Conservation (phyloP, 2,113 vertebrate genomes). For the Neotoma lepida region DNA sequence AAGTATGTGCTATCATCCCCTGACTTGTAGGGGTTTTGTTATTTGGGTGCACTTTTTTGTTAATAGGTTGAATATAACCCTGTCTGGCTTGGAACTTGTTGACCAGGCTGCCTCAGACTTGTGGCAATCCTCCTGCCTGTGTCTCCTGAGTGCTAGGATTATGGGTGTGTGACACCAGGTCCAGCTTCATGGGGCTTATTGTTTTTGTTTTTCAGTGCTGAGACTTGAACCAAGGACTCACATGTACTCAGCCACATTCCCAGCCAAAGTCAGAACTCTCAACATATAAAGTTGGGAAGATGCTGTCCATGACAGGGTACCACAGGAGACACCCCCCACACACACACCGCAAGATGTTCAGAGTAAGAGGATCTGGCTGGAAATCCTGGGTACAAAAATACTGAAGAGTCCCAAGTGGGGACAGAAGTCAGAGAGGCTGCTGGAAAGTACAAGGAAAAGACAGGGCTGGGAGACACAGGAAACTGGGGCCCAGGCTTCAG, state of each 20-base stretch:
- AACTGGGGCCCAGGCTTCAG: fast-evolving
- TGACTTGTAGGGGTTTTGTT: background rate
- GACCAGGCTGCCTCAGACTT: background rate
- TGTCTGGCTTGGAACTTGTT: background rate
- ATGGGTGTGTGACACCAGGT: background rate
- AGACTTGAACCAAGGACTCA: background rate
- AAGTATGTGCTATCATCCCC: too few relatives aligned
- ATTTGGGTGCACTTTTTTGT: background rate
- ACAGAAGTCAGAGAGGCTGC: background rate
- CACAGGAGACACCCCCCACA: background rate
- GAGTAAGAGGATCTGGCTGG: background rate
- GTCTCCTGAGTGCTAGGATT: background rate
- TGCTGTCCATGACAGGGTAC: background rate
- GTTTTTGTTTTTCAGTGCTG: background rate
- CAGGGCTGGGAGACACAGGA: background rate
- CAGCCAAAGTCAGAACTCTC: background rate
- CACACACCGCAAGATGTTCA: background rate
- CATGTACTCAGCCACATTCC: background rate
- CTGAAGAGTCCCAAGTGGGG: background rate
- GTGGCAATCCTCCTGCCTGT: background rate
- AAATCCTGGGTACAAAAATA: background rate
- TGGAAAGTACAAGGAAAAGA: background rate
- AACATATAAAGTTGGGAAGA: background rate
- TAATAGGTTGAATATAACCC: background rate
- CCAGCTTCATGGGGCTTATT: background rate